Conservation (phyloP, 2,888 invertebrate genomes). For the Pemphredon lugubris region DNA sequence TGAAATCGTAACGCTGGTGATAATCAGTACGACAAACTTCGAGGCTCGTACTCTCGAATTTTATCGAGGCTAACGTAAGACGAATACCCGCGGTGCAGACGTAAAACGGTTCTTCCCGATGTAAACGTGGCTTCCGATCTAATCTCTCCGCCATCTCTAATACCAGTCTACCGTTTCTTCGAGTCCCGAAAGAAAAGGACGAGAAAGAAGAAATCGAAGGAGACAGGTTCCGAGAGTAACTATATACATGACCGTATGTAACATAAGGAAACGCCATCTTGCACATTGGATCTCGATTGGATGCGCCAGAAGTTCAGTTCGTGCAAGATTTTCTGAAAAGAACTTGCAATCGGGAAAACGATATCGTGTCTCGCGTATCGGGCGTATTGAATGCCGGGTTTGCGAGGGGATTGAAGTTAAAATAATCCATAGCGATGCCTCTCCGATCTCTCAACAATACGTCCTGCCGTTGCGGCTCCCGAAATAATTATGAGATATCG, state of each 20-base stretch:
- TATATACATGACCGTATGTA: constrained; percentile 29
- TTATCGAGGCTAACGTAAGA: not conserved
- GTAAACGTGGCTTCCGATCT: constrained; percentile 34
- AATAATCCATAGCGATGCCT: constrained; percentile 49
- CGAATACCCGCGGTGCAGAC: not conserved
- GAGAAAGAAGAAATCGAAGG: constrained; percentile 20
- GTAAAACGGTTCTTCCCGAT: constrained; percentile 13
- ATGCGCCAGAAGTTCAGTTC: constrained; percentile 50
- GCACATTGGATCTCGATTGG: constrained; percentile 58
- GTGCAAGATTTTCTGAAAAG: constrained; percentile 49
- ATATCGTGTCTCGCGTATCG: constrained; percentile 40
- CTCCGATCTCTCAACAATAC: constrained; percentile 33
- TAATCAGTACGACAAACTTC: not conserved
- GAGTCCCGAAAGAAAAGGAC: constrained; percentile 21
- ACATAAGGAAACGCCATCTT: constrained; percentile 58
- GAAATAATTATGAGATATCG: not conserved
- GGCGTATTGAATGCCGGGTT: constrained; percentile 34
- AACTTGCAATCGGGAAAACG: constrained; percentile 47
- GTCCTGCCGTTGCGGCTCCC: not conserved
- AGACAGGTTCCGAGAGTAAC: constrained; percentile 29
- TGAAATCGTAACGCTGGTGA: too few species aligned
- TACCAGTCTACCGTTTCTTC: constrained; percentile 12
- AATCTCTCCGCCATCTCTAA: constrained; percentile 40
- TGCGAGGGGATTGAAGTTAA: constrained; percentile 33
- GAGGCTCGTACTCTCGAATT: not conserved